Conservation (phyloP, 2,888 invertebrate genomes). For the Temnothorax unifasciatus region DNA sequence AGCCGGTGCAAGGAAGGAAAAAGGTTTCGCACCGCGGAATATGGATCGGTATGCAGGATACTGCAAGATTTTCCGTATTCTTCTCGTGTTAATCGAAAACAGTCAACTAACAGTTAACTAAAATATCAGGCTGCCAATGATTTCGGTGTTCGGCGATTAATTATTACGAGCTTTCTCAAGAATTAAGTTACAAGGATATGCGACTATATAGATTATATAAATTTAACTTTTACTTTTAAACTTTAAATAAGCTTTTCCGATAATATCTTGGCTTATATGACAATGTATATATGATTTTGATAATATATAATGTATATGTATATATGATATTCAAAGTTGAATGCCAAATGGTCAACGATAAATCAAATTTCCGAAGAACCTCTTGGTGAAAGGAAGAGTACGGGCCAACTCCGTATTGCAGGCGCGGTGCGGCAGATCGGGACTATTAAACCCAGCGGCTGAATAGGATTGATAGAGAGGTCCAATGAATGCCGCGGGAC, state of each 20-base stretch:
- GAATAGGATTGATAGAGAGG: slow-evolving; percentile 48
- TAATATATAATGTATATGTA: background rate
- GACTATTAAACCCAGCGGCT: slow-evolving; percentile 39
- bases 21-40: background rate
- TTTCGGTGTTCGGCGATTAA: background rate
- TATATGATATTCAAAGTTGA: background rate
- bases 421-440: background rate
- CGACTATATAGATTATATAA: background rate
- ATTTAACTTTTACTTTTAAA: background rate
- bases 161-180: background rate
- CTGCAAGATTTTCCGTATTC: background rate
- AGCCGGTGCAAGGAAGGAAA: slow-evolving; percentile 23
- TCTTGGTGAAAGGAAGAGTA: slow-evolving; percentile 2
- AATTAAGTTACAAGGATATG: background rate
- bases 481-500: slow-evolving; percentile 46
- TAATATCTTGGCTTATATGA: background rate
- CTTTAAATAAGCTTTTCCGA: background rate
- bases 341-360: background rate
- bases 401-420: background rate
- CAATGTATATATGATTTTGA: background rate
- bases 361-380: background rate
- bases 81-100: background rate
- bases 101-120: background rate
- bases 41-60: background rate
- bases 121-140: background rate